These are phyloP conservation scores for Brachionus calyciflorus DNA, from an alignment of 1,140 invertebrate genomes.

Conservation along the genomic window DNA sequence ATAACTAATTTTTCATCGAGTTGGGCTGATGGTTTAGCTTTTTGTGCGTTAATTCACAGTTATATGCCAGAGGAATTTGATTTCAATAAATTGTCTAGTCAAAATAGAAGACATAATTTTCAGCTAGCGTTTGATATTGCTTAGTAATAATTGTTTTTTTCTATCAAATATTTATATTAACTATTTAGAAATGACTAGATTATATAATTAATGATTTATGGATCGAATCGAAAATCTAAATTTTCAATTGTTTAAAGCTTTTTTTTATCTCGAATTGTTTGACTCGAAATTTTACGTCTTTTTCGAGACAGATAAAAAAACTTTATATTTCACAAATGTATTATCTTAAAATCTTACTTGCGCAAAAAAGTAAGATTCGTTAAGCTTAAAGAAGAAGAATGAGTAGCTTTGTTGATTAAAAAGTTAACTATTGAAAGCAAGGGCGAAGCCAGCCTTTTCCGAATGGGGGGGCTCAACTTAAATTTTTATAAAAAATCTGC, in stretches of 20 bases:
- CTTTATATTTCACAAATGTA: no score
- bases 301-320: no score
- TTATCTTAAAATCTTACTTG: no score
- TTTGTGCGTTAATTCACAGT: constrained; percentile 98
- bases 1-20: constrained; percentile 88
- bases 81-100: constrained; percentile 74
- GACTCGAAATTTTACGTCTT: no score
- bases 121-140: constrained; percentile 91
- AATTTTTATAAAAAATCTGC: no score
- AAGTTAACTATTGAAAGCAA: no score
- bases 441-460: no score
- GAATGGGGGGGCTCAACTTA: no score
- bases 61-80: constrained; percentile 81
- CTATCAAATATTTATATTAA: background rate
- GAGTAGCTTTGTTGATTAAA: no score
- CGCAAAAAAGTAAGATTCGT: no score
- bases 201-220: constrained; percentile 53
- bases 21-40: constrained; percentile 94
- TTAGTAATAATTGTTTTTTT: constrained; percentile 68
- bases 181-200: background rate
- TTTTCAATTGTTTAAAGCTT: background rate
- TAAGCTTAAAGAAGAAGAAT: no score
- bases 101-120: constrained; percentile 86
- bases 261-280: no score
- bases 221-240: background rate